These are phyloP conservation scores for Cydia strobilella DNA, from an alignment of 1,140 invertebrate species.

Conservation along the genomic window DNA sequence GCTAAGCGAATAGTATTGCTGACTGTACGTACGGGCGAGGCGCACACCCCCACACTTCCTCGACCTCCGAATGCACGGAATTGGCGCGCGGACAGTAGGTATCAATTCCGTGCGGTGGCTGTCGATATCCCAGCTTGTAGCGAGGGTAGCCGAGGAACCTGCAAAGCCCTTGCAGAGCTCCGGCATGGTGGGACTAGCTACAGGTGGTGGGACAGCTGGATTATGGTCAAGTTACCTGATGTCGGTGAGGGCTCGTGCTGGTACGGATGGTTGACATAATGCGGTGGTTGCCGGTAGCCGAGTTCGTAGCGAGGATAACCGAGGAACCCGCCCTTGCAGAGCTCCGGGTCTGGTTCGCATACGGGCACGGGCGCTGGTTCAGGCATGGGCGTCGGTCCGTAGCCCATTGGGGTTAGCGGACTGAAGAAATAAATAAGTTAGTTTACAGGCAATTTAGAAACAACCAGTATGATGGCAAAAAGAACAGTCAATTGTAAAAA, in stretches of 20 bases:
- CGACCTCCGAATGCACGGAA: too few species aligned
- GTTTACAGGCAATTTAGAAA: not conserved
- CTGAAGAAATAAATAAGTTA: constrained; percentile 41
- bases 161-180: not conserved
- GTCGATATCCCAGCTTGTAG: too few species aligned
- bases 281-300: constrained; percentile 58
- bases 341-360: constrained; percentile 61
- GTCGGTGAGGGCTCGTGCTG: constrained; percentile 63
- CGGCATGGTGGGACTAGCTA: too few species aligned
- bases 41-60: too few species aligned
- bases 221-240: constrained; percentile 46
- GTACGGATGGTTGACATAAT: constrained; percentile 66
- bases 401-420: constrained; percentile 72
- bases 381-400: constrained; percentile 58
- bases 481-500: too few species aligned
- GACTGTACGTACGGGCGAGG: too few species aligned
- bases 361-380: constrained; percentile 49
- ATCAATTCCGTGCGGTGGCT: too few species aligned
- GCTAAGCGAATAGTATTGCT: too few species aligned
- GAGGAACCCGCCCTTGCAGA: constrained; percentile 67
- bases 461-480: too few species aligned
- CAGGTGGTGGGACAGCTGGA: too few species aligned
- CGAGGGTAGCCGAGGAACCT: too few species aligned
- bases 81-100: too few species aligned
- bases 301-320: constrained; percentile 72